A percentile compares a stretch with the other conserved stretches of the same genome.
phyloP scores from a whole-genome alignment of 2,113 vertebrate genomes.

The Elephantulus edwardii region DNA sequence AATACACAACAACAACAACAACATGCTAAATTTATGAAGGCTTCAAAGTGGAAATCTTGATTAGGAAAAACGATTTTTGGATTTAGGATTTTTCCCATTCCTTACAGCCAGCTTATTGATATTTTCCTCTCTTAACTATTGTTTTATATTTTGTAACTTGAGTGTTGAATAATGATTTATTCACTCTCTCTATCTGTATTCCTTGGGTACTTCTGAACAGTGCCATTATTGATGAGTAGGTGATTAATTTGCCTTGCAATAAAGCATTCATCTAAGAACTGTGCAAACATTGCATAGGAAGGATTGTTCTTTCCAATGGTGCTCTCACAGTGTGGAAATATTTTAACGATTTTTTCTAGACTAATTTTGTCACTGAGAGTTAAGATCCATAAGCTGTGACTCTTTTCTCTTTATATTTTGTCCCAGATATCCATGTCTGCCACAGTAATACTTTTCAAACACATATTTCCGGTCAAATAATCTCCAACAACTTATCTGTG shows the following conservation, averaged over 20 bases:
- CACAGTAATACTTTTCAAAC: neutral
- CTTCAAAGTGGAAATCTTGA: conserved; percentile 82
- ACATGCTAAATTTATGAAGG: conserved; percentile 92
- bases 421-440: neutral
- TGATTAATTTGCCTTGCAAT: conserved; percentile 90
- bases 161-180: too few species aligned
- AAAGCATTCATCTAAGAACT: conserved; percentile 92
- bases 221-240: conserved; percentile 89
- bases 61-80: neutral
- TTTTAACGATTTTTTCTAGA: conserved; percentile 91
- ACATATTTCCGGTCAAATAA: neutral
- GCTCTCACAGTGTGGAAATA: conserved; percentile 90
- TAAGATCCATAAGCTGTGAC: conserved; percentile 92
- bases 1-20: too few species aligned
- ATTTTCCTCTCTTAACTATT: neutral
- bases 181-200: too few species aligned
- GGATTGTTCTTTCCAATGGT: conserved; percentile 93
- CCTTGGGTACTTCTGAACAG: conserved; percentile 90
- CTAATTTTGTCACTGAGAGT: conserved; percentile 90
- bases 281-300: conserved; percentile 90
- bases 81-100: too few species aligned
- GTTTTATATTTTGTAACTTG: too few species aligned
- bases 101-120: neutral
- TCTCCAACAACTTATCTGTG: neutral
- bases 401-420: conserved; percentile 87